Base-by-base conservation (phyloP, 2,113 vertebrate genomes). In the Albula goreensis region DNA sequence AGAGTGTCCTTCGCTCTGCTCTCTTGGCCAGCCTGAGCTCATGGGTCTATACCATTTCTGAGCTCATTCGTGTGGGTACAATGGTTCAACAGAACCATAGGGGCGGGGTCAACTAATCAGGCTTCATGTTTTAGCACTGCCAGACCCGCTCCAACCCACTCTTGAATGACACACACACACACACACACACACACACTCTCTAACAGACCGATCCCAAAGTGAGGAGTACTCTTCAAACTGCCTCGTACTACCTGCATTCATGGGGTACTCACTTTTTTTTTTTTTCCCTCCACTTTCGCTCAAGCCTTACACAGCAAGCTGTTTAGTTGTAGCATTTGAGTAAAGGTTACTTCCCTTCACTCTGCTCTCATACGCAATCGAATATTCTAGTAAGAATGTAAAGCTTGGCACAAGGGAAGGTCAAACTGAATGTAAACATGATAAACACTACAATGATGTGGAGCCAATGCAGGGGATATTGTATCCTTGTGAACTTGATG, bases 371-470 rank as follows among this genome's bases (percentile, higher is more conserved):
- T 89, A 91, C 90, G 91, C 92, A 90, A 25, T 63, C n/a, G 70
- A 22, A 25, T 50, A 52, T 78, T 66, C 78, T 41, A 80, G 84
- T 57, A 50, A 80, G 88, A 91, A 91, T 93, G 91, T 91, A 85
- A 87, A 15, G 51, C 12, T 84, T 74, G 77, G 19, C 89, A 60
- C 60, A 2, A 83, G 85, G 86, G 82, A 90, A 86, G 86, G 89
- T 70, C 89, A 89, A 88, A 89, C 10, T 93, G 91, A 93, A 92
- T 94, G 91, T 94, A 93, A 89, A 90, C 82, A 80, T 87, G 85
- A 84, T 87, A 56, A 89, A 86, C 88, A 89, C 86, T 90, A 88
- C 11, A 51, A 66, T 88, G 84, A 50, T 9, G 53, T 66, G 82
- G 52, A 87, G 88, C 74, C 82, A 41, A 78, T 74, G 19, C 85